These are phyloP conservation scores for Andrena bicolor DNA, from an alignment of 2,888 invertebrate genomes.

Conservation along the genomic window DNA sequence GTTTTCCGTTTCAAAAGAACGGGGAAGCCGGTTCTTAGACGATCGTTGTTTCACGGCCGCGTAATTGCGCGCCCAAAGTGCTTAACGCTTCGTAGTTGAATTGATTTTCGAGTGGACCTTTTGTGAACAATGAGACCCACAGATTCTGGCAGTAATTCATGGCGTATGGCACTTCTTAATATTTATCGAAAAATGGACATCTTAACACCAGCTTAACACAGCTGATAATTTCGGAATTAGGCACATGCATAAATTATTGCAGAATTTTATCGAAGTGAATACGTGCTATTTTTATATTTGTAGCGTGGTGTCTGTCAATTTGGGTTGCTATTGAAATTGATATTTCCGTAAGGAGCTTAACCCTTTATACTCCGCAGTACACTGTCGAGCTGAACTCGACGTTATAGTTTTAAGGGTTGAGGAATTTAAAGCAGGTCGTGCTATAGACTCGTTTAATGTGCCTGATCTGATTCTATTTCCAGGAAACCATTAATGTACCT, in stretches of 20 bases:
- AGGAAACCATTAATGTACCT: neutral
- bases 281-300: too few species aligned
- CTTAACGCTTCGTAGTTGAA: slow-evolving; percentile 45
- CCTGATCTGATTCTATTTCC: neutral
- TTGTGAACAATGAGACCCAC: slow-evolving; percentile 23
- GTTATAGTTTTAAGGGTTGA: neutral
- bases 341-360: too few species aligned
- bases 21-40: slow-evolving; percentile 53
- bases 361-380: too few species aligned
- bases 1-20: slow-evolving; percentile 65
- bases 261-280: too few species aligned
- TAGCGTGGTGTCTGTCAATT: too few species aligned
- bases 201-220: too few species aligned
- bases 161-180: neutral
- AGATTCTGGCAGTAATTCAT: neutral
- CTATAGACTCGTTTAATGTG: neutral
- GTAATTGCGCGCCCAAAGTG: slow-evolving; percentile 41
- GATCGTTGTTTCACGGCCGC: slow-evolving; percentile 68
- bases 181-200: too few species aligned
- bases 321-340: too few species aligned
- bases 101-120: slow-evolving; percentile 51
- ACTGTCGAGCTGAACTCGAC: too few species aligned
- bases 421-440: slow-evolving; percentile 4
- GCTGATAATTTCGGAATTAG: too few species aligned
- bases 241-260: too few species aligned